phyloP scores from a whole-genome alignment of 2,797 vertebrate species.

The Dryobates pubescens region DNA sequence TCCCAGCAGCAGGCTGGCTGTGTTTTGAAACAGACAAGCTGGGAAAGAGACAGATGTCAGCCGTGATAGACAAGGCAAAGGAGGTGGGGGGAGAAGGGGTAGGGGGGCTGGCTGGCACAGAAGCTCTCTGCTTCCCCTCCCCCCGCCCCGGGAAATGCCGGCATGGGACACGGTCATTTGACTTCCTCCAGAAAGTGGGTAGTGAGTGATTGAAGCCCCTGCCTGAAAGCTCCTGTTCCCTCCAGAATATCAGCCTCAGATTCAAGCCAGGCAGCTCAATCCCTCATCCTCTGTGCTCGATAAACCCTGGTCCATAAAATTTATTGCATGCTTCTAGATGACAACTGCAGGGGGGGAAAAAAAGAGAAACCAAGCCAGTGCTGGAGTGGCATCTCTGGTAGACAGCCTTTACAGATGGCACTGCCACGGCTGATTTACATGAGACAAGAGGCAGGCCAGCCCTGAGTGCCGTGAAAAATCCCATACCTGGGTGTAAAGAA shows the following conservation, averaged over 20 bases:
- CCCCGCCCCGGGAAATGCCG: accelerated
- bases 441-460: slow-evolving; percentile 1
- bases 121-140: not conserved
- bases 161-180: not conserved
- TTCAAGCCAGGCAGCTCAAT: slow-evolving; percentile 53
- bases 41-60: slow-evolving; percentile 1
- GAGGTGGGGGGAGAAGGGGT: not conserved
- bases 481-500: not conserved
- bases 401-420: slow-evolving; percentile 53
- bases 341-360: slow-evolving; percentile 23
- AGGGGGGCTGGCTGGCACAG: not conserved
- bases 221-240: not conserved
- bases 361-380: not conserved
- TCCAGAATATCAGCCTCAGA: not conserved
- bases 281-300: slow-evolving; percentile 57
- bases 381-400: not conserved
- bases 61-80: not conserved
- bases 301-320: slow-evolving; percentile 70
- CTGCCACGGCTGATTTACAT: slow-evolving; percentile 32
- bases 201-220: not conserved
- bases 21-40: slow-evolving; percentile 4
- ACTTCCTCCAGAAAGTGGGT: not conserved
- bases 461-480: not conserved
- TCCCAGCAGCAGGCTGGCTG: not conserved
- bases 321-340: slow-evolving; percentile 59